Percentiles rank a stretch among this genome's conserved stretches.
These are phyloP conservation scores for Oreotrochilus melanogaster DNA, from an alignment of 2,113 vertebrate species.

Conservation along the genomic window DNA sequence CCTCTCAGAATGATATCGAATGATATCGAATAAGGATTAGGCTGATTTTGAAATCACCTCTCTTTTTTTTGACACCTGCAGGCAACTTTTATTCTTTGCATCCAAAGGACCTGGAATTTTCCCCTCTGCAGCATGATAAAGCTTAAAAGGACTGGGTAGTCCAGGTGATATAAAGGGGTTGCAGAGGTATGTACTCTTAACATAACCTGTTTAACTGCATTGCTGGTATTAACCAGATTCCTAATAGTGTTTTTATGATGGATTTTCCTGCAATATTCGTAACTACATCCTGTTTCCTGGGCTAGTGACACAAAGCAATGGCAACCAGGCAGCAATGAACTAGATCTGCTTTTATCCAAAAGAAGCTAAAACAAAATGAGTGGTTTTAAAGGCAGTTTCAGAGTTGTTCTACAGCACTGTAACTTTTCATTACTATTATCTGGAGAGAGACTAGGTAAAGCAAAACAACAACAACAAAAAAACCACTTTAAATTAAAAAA, in stretches of 20 bases:
- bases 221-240: slow-evolving; percentile 2
- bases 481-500: background rate
- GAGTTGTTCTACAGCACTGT: background rate
- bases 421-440: background rate
- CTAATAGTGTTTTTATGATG: background rate
- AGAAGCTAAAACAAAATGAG: background rate
- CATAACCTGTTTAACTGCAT: background rate
- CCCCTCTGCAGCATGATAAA: background rate
- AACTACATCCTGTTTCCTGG: background rate
- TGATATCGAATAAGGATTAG: background rate
- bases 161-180: background rate
- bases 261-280: background rate
- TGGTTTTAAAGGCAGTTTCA: background rate
- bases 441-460: background rate
- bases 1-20: background rate
- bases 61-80: background rate
- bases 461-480: background rate
- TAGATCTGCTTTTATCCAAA: background rate
- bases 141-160: background rate
- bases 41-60: background rate
- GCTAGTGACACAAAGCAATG: background rate
- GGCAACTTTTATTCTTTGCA: background rate
- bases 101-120: background rate
- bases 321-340: background rate
- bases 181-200: background rate